Conservation (phyloP, 1,140 invertebrate species). For the Orius laevigatus region DNA sequence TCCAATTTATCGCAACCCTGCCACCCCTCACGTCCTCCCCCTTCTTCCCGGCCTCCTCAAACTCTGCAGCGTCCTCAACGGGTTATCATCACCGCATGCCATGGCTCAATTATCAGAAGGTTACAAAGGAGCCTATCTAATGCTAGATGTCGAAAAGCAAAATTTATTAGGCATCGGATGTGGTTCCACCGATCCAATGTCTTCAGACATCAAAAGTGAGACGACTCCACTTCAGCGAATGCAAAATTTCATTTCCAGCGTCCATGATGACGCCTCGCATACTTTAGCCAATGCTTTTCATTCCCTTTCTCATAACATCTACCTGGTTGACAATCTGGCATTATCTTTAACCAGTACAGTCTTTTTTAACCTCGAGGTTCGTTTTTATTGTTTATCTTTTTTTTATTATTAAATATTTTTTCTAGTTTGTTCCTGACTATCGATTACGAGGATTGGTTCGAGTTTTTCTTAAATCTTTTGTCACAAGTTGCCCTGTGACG, state of each 20-base stretch:
- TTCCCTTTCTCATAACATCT: conserved; percentile 67
- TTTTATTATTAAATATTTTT: conserved; percentile 11
- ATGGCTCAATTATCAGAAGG: conserved; percentile 42
- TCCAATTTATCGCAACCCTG: conserved; percentile 68
- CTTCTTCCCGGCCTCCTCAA: conserved; percentile 58
- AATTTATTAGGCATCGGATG: conserved; percentile 39
- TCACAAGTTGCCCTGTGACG: conserved; percentile 63
- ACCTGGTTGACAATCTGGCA: conserved; percentile 46
- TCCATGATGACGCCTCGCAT: conserved; percentile 60
- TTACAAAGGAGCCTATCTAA: conserved; percentile 47
- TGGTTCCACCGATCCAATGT: neutral
- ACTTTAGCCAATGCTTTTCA: conserved; percentile 60
- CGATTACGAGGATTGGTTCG: conserved; percentile 64
- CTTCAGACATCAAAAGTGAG: conserved; percentile 1
- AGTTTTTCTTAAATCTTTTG: conserved; percentile 69
- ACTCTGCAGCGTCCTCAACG: conserved; percentile 59
- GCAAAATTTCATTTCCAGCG: conserved; percentile 51
- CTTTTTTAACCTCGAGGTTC: conserved; percentile 46
- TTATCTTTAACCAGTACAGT: conserved; percentile 43
- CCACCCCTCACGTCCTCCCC: conserved; percentile 60
- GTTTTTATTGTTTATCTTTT: conserved; percentile 9
- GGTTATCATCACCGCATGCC: conserved; percentile 53
- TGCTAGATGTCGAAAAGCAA: conserved; percentile 52
- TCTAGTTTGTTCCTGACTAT: conserved; percentile 60
- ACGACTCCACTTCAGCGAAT: conserved; percentile 19